phyloP scores from a whole-genome alignment of 1,140 invertebrate species.

The Vanessa atalanta region DNA sequence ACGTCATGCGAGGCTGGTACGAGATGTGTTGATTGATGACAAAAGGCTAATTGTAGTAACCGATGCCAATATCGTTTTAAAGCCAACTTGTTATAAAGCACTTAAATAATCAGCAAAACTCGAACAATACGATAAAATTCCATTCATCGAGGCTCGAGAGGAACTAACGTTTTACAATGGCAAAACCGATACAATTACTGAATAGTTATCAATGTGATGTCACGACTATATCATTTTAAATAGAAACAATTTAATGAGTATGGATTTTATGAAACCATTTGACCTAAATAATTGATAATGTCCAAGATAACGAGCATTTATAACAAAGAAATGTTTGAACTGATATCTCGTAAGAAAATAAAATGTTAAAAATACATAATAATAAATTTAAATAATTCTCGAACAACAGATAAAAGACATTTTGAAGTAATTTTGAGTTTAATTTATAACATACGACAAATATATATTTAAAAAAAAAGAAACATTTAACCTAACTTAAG shows the following conservation, averaged over 20 bases:
- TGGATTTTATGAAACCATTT: not conserved
- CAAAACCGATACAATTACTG: constrained; percentile 22
- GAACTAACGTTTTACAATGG: constrained; percentile 5
- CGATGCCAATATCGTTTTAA: constrained; percentile 32
- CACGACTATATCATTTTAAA: not conserved
- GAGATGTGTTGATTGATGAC: constrained; percentile 30
- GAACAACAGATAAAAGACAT: not conserved
- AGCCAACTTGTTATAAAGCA: constrained; percentile 20
- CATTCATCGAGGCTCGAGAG: constrained; percentile 19
- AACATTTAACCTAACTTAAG: not conserved
- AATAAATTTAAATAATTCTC: not conserved
- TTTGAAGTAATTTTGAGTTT: not conserved
- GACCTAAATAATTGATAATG: not conserved
- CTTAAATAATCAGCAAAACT: constrained; percentile 20
- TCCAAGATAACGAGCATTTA: constrained; percentile 1
- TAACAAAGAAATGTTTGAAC: not conserved
- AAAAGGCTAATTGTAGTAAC: constrained; percentile 30
- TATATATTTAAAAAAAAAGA: not conserved
- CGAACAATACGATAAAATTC: constrained; percentile 24
- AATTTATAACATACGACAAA: not conserved
- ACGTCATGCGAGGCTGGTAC: constrained; percentile 11
- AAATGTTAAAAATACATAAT: not conserved
- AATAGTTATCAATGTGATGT: constrained; percentile 8
- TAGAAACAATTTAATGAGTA: not conserved
- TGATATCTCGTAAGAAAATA: not conserved